Percentiles rank a stretch among this genome's conserved stretches.
Evolutionary conservation across 2,888 invertebrate genomes (phyloP).

Genomic region (Odontocerum albicorne): DNA sequence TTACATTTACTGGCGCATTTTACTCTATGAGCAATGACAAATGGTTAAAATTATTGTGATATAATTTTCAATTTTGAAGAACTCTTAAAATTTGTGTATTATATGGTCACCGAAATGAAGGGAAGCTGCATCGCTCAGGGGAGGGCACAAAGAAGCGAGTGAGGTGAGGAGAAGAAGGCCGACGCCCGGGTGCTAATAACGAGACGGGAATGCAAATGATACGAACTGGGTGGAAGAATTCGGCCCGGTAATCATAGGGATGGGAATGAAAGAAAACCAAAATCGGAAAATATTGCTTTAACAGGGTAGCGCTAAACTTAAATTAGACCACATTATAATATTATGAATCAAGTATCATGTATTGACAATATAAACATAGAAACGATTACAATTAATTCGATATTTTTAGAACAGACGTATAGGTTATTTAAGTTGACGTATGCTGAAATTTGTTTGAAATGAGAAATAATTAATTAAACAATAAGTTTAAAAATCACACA

Average conservation of each 20-base stretch:
- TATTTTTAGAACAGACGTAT: too few relatives aligned
- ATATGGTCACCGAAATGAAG: not conserved
- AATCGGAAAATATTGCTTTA: conserved; percentile 9
- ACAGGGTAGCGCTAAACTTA: not conserved
- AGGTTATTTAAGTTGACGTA: too few relatives aligned
- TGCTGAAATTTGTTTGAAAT: too few relatives aligned
- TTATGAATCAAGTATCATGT: not conserved
- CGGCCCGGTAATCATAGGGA: conserved; percentile 33
- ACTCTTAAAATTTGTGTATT: too few relatives aligned
- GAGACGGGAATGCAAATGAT: conserved; percentile 36
- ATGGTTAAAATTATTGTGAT: too few relatives aligned
- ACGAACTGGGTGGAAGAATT: conserved; percentile 30
- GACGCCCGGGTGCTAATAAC: conserved; percentile 31
- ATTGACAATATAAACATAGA: too few relatives aligned
- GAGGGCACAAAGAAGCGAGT: not conserved
- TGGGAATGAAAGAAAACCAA: conserved; percentile 33
- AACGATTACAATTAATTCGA: not conserved
- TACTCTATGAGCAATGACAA: too few relatives aligned
- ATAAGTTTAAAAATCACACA: too few relatives aligned
- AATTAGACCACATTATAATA: not conserved
- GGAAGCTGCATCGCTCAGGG: not conserved
- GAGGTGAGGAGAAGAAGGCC: conserved; percentile 3
- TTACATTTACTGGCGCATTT: too few relatives aligned
- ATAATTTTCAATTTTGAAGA: too few relatives aligned
- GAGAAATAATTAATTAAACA: too few relatives aligned